Evolutionary conservation across 2,113 vertebrate species (phyloP).

Genomic region (Odontophorus gujanensis): DNA sequence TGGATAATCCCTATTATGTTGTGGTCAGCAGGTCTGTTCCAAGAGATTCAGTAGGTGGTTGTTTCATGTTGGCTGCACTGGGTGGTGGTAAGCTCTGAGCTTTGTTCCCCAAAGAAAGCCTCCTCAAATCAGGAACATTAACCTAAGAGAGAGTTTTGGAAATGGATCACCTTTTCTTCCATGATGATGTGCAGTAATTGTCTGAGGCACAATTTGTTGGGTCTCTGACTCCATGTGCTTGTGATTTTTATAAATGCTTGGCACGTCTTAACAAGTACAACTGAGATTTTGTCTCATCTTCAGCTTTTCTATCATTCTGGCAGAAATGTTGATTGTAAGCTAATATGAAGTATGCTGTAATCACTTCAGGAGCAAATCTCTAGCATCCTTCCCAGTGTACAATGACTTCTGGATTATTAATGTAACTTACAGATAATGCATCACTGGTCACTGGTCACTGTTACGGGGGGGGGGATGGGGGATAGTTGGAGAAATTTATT

Average conservation of each 20-base stretch:
- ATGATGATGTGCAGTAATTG: background rate
- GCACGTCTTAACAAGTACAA: background rate
- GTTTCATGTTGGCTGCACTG: background rate
- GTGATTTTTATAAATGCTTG: background rate
- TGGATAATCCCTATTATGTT: background rate
- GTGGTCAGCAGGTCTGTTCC: background rate
- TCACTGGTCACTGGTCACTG: background rate
- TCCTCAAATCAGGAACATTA: background rate
- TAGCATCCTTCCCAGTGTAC: background rate
- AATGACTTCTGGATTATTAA: background rate
- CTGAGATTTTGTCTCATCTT: background rate
- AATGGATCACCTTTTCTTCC: background rate
- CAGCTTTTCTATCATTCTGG: background rate
- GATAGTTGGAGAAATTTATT: conserved; percentile 10
- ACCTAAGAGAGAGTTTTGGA: background rate
- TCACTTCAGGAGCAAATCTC: background rate
- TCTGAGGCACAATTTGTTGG: background rate
- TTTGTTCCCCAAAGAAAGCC: background rate
- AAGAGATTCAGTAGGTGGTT: background rate
- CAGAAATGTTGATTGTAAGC: background rate
- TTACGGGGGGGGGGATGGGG: background rate
- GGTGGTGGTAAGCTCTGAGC: accelerated
- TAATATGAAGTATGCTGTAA: background rate
- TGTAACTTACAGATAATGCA: background rate
- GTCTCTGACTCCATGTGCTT: background rate